Percentiles rank a stretch among this genome's conserved stretches.
Evolutionary conservation across 2,113 vertebrate species (phyloP).

Genomic region (Penelope pileata): DNA sequence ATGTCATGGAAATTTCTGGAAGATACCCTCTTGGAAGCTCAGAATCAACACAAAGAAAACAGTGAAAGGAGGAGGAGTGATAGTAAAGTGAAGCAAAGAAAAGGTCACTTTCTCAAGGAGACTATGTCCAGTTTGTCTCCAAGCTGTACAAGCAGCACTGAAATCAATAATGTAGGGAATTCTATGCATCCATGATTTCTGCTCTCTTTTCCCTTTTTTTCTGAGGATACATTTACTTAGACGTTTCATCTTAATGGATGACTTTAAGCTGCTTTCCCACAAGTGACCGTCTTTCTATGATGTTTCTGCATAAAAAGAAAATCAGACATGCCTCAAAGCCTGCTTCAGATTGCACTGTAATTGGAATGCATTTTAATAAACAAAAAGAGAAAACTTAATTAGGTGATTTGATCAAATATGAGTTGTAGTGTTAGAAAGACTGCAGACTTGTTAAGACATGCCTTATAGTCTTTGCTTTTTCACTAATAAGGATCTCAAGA

Average conservation of each 20-base stretch:
- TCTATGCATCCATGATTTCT: rapidly evolving
- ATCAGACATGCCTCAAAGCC: neutral
- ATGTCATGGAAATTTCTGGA: neutral
- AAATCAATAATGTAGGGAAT: neutral
- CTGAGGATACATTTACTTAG: neutral
- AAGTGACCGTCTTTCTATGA: neutral
- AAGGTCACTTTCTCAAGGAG: neutral
- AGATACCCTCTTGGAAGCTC: neutral
- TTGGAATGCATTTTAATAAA: neutral
- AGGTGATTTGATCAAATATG: neutral
- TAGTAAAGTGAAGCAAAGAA: neutral
- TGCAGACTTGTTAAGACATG: neutral
- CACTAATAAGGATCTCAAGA: neutral
- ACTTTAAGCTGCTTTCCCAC: neutral
- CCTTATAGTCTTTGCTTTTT: neutral
- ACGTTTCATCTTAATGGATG: neutral
- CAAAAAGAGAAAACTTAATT: neutral
- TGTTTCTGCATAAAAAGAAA: neutral
- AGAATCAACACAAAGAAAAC: neutral
- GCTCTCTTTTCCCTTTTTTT: neutral
- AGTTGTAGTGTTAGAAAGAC: neutral
- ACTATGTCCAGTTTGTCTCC: neutral
- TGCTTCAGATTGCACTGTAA: neutral
- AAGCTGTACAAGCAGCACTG: neutral
- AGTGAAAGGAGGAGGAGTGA: neutral